These are phyloP conservation scores for Esox masquinongy DNA, from an alignment of 2,797 vertebrate genomes.

Conservation along the genomic window DNA sequence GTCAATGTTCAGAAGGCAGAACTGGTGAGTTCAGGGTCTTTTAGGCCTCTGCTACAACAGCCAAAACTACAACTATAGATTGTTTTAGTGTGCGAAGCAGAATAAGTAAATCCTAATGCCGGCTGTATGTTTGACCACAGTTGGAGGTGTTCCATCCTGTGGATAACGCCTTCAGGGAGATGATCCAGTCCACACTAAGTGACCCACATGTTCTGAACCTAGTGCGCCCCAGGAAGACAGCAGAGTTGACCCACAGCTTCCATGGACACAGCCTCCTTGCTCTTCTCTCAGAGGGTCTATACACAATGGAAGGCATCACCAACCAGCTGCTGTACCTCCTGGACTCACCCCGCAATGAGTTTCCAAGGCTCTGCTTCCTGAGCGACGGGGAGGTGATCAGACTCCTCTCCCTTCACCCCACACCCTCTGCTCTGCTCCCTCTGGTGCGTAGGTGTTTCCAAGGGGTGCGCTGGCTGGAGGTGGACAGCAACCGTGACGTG, in stretches of 20 bases:
- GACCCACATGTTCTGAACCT: constrained; percentile 75
- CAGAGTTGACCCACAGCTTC: constrained; percentile 45
- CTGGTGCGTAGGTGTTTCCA: constrained; percentile 79
- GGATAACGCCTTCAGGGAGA: constrained; percentile 73
- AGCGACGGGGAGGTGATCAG: constrained; percentile 77
- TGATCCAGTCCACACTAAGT: constrained; percentile 66
- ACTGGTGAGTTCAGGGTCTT: constrained; percentile 70
- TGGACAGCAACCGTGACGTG: constrained; percentile 38
- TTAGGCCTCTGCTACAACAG: background rate
- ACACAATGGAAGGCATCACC: constrained; percentile 76
- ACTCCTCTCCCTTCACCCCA: constrained; percentile 67
- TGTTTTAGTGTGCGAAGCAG: background rate
- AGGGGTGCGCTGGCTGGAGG: constrained; percentile 68
- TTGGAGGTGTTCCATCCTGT: constrained; percentile 63
- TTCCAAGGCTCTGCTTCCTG: constrained; percentile 84
- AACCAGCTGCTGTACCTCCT: constrained; percentile 65
- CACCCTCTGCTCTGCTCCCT: constrained; percentile 59
- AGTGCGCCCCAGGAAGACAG: constrained; percentile 40
- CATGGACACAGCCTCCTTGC: constrained; percentile 60
- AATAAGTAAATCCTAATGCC: background rate
- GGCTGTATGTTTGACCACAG: constrained; percentile 46
- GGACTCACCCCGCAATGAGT: constrained; percentile 64
- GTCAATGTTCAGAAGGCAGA: constrained; percentile 56
- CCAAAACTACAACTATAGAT: background rate
- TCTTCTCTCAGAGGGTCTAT: constrained; percentile 66